Evolutionary conservation across 1,140 invertebrate species (phyloP).

Genomic region (Archivesica marissinica): DNA sequence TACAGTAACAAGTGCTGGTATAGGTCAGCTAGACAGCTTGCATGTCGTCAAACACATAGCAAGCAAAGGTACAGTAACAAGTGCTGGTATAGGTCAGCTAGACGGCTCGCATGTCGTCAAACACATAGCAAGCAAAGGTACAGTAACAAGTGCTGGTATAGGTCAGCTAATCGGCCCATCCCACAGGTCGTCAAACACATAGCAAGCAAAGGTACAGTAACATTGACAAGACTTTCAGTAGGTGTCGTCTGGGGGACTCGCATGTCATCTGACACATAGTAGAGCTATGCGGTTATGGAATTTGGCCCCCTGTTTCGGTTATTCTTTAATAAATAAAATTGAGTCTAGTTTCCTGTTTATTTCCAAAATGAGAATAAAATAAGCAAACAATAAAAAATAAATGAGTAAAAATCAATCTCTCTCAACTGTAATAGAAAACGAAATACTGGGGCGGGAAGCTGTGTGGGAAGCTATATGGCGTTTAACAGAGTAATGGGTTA

Average conservation of each 20-base stretch:
- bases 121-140: conserved; percentile 88
- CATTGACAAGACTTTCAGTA: conserved; percentile 89
- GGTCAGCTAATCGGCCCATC: conserved; percentile 91
- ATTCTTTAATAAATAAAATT: background rate
- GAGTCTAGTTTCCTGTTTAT: no score
- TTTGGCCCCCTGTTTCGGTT: background rate
- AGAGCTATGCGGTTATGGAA: background rate
- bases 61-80: conserved; percentile 87
- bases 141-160: conserved; percentile 87
- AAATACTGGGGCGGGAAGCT: no score
- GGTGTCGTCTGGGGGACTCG: conserved; percentile 89
- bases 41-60: conserved; percentile 91
- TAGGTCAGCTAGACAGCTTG: conserved; percentile 93
- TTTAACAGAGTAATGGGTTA: no score
- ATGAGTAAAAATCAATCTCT: no score
- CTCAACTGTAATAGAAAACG: no score
- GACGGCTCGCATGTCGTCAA: conserved; percentile 92
- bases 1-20: conserved; percentile 86
- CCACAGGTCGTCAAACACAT: conserved; percentile 90
- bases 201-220: conserved; percentile 87
- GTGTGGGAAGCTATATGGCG: no score
- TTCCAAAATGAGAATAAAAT: no score
- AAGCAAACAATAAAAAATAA: no score
- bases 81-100: conserved; percentile 96
- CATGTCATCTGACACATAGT: conserved; percentile 91